Evolutionary conservation across 2,113 vertebrate genomes (phyloP).

Genomic region (Melospiza georgiana): DNA sequence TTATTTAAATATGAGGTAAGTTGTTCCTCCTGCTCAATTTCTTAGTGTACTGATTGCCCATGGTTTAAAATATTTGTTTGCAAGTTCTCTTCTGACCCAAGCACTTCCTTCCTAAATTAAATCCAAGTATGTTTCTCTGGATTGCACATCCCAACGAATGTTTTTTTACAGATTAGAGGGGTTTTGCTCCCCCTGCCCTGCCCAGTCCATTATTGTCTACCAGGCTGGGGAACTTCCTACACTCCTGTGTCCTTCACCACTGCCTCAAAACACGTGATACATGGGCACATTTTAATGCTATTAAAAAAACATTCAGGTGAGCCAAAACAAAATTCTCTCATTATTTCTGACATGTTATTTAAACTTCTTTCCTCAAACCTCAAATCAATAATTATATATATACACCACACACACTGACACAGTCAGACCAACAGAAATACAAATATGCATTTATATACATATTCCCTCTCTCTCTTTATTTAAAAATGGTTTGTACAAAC

Average conservation of each 20-base stretch:
- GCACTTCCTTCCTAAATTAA: background rate
- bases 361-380: background rate
- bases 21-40: background rate
- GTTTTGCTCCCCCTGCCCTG: background rate
- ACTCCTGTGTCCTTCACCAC: rapidly evolving
- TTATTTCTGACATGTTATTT: background rate
- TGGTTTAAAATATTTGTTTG: background rate
- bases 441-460: background rate
- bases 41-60: background rate
- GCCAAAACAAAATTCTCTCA: background rate
- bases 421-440: background rate
- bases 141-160: background rate
- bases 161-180: background rate
- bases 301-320: background rate
- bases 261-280: background rate
- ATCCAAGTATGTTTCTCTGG: background rate
- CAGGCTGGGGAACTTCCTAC: background rate
- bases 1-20: background rate
- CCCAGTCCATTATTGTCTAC: background rate
- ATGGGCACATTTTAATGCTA: background rate
- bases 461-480: background rate
- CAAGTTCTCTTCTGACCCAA: background rate
- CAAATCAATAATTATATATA: background rate
- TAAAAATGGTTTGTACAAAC: background rate
- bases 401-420: background rate